phyloP scores from a whole-genome alignment of 2,888 invertebrate genomes.

The Limnephilus marmoratus region DNA sequence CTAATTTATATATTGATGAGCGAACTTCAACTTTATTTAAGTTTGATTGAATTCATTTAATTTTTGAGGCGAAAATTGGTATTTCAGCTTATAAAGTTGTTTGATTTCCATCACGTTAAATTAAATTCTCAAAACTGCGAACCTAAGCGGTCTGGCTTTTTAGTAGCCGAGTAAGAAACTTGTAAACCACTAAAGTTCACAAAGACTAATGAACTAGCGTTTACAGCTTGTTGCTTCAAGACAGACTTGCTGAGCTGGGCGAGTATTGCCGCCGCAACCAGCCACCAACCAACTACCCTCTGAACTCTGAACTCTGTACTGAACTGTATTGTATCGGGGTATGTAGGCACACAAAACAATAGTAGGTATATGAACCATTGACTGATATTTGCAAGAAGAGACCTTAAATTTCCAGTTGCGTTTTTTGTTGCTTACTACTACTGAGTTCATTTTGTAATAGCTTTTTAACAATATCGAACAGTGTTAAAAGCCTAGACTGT shows the following conservation, averaged over 20 bases:
- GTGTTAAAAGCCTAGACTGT: too few relatives aligned
- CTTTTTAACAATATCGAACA: too few relatives aligned
- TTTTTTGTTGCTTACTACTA: too few relatives aligned
- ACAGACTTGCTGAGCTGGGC: neutral
- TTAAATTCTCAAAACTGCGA: neutral
- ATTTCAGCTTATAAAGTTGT: neutral
- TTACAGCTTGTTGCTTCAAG: constrained; percentile 2
- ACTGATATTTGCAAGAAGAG: neutral
- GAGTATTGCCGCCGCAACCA: neutral
- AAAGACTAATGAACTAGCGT: neutral
- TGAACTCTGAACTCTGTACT: neutral
- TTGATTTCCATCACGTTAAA: neutral
- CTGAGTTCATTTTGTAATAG: too few relatives aligned
- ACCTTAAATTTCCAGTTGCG: neutral
- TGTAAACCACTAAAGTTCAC: neutral
- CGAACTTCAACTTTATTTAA: neutral
- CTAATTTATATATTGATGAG: too few relatives aligned
- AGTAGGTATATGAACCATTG: neutral
- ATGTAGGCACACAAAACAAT: too few relatives aligned
- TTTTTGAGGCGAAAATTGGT: neutral
- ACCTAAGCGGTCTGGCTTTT: neutral
- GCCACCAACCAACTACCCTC: neutral
- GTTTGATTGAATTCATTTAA: neutral
- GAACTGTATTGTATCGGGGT: neutral
- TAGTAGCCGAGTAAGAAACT: neutral